These are phyloP conservation scores for Pyralis farinalis DNA, from an alignment of 2,888 invertebrate species.

Conservation along the genomic window DNA sequence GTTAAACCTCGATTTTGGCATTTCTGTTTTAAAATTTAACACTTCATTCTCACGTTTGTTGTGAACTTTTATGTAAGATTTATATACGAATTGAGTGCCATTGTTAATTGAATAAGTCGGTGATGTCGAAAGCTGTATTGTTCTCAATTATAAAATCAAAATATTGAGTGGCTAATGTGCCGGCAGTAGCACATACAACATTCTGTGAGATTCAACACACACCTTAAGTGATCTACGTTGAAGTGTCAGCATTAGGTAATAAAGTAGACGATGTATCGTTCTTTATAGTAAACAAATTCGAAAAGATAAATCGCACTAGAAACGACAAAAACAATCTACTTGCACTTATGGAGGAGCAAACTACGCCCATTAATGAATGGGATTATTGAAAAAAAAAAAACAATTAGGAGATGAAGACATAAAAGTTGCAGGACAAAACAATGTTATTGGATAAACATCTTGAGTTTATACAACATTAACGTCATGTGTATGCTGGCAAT, in stretches of 20 bases:
- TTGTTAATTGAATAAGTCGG: constrained; percentile 51
- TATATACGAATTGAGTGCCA: constrained; percentile 45
- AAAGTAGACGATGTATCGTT: not conserved
- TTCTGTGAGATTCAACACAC: not conserved
- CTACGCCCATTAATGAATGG: not conserved
- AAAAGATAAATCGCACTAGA: not conserved
- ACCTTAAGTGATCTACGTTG: too few species aligned
- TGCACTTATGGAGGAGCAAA: too few species aligned
- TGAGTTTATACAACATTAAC: constrained; percentile 4
- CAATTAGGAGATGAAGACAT: constrained; percentile 5
- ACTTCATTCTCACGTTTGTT: constrained; percentile 47
- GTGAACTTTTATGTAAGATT: constrained; percentile 54
- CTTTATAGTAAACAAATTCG: not conserved
- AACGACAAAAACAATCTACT: too few species aligned
- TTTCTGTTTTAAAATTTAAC: constrained; percentile 50
- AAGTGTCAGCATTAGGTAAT: not conserved
- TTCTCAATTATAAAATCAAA: constrained; percentile 17
- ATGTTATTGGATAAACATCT: not conserved
- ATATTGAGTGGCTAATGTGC: constrained; percentile 9
- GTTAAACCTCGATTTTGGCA: constrained; percentile 36
- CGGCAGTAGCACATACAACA: constrained; percentile 1
- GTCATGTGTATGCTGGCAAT: not conserved
- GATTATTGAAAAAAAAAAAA: constrained; percentile 1
- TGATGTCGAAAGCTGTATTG: constrained; percentile 30
- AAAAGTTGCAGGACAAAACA: not conserved